These are phyloP conservation scores for Sinosuthora webbiana DNA, from an alignment of 2,113 vertebrate genomes.

Conservation along the genomic window DNA sequence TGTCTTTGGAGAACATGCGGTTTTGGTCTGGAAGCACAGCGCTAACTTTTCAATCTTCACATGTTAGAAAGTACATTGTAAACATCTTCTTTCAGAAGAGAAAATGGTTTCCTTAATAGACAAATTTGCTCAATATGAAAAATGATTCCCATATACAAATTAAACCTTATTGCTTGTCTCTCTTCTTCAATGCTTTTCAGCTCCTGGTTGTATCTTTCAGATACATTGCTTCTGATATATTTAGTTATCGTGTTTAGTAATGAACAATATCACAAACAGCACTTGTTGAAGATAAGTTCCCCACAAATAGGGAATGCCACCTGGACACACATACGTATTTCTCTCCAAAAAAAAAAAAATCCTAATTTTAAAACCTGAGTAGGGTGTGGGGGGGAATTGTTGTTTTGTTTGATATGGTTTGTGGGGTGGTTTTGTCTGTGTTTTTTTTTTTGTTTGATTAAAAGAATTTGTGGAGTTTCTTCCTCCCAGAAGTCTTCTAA, in stretches of 20 bases:
- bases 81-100: neutral
- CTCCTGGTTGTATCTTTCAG: neutral
- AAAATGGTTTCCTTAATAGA: neutral
- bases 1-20: fast-evolving
- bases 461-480: neutral
- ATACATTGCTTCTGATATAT: neutral
- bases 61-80: neutral
- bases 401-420: neutral
- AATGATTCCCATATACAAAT: neutral
- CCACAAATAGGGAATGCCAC: neutral
- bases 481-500: neutral
- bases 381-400: fast-evolving
- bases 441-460: neutral
- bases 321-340: neutral
- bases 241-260: neutral
- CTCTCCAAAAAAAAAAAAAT: neutral
- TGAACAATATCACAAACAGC: neutral
- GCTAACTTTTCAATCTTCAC: neutral
- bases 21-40: neutral
- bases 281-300: neutral
- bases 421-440: neutral
- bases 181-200: neutral
- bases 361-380: neutral
- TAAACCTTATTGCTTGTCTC: neutral
- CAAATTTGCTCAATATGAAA: neutral